phyloP scores from a whole-genome alignment of 2,888 invertebrate species.

The Bugulina stolonifera region DNA sequence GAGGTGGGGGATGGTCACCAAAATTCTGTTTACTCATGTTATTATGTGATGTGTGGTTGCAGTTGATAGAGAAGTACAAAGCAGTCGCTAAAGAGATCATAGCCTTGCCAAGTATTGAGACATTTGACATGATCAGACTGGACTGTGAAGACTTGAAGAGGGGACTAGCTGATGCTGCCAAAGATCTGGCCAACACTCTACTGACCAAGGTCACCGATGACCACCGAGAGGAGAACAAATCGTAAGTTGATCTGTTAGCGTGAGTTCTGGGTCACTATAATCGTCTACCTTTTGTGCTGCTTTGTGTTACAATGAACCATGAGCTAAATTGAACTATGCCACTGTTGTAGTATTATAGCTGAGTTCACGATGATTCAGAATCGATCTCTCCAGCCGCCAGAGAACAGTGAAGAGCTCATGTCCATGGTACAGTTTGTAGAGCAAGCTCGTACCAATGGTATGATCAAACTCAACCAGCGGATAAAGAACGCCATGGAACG shows the following conservation, averaged over 20 bases:
- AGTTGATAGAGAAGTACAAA: slow-evolving; percentile 51
- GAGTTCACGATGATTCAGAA: slow-evolving; percentile 68
- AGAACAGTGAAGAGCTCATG: slow-evolving; percentile 73
- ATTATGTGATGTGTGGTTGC: not conserved
- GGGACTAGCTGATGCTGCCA: slow-evolving; percentile 48
- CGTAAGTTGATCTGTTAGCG: slow-evolving; percentile 34
- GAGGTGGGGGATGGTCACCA: too few relatives aligned
- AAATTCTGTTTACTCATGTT: too few relatives aligned
- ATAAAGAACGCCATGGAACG: slow-evolving; percentile 57
- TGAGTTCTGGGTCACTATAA: not conserved
- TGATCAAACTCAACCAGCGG: slow-evolving; percentile 65
- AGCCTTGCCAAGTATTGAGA: slow-evolving; percentile 49
- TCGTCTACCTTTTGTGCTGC: too few relatives aligned
- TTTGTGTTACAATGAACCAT: too few relatives aligned
- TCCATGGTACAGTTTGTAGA: slow-evolving; percentile 75
- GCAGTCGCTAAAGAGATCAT: slow-evolving; percentile 48
- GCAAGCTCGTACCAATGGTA: slow-evolving; percentile 67
- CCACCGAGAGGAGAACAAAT: slow-evolving; percentile 46
- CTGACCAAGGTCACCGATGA: slow-evolving; percentile 49
- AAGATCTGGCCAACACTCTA: slow-evolving; percentile 46
- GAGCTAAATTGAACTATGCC: too few relatives aligned
- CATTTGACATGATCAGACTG: slow-evolving; percentile 52
- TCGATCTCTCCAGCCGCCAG: slow-evolving; percentile 67
- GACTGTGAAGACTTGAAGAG: slow-evolving; percentile 53
- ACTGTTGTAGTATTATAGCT: slow-evolving; percentile 53